Conservation (phyloP, 1,140 invertebrate genomes). For the Nymphalis io region DNA sequence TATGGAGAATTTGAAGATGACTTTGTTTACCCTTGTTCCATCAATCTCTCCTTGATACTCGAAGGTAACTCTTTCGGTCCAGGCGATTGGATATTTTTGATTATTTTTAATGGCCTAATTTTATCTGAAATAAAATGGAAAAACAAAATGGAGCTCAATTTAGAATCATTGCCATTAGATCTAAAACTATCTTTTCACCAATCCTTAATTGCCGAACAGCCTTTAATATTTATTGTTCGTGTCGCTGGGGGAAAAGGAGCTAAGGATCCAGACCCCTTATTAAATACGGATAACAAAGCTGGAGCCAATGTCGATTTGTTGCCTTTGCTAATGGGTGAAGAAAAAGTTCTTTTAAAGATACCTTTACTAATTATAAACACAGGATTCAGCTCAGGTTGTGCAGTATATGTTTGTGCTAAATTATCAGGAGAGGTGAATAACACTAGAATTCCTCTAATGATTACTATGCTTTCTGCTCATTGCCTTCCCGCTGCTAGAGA, state of each 20-base stretch:
- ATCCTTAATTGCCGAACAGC: conserved; percentile 48
- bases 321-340: conserved; percentile 64
- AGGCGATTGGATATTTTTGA: conserved; percentile 54
- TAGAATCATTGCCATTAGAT: conserved; percentile 51
- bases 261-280: conserved; percentile 66
- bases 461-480: conserved; percentile 68
- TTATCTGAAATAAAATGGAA: conserved; percentile 61
- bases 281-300: conserved; percentile 60
- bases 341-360: conserved; percentile 49
- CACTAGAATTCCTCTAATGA: conserved; percentile 50
- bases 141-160: conserved; percentile 35
- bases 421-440: conserved; percentile 34
- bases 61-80: conserved; percentile 46
- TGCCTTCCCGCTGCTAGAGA: conserved; percentile 63
- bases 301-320: conserved; percentile 66
- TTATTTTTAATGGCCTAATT: conserved; percentile 56
- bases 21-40: conserved; percentile 39
- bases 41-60: conserved; percentile 47
- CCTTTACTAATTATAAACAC: conserved; percentile 49
- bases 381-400: conserved; percentile 47
- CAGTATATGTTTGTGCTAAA: conserved; percentile 42
- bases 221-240: conserved; percentile 61
- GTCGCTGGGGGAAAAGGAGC: conserved; percentile 46
- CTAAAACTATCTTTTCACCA: conserved; percentile 50
- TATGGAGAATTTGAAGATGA: conserved; percentile 43